Evolutionary conservation across 2,888 invertebrate genomes (phyloP).

Genomic region (Hecatera dysodea): DNA sequence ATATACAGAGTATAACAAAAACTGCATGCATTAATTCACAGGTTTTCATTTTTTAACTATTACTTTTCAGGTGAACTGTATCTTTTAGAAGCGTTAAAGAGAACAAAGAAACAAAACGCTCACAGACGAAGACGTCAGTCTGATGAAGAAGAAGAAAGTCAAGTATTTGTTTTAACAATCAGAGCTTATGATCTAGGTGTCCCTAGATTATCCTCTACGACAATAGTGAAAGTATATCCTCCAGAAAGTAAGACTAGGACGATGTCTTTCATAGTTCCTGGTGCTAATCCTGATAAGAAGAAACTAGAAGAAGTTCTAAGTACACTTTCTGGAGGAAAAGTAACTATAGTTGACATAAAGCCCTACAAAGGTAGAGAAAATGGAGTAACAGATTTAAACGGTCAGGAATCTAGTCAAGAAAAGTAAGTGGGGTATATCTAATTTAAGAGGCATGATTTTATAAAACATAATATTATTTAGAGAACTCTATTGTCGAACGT

Average conservation of each 20-base stretch:
- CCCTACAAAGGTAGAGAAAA: conserved; percentile 91
- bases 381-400: conserved; percentile 89
- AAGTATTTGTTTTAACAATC: conserved; percentile 93
- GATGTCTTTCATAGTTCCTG: conserved; percentile 96
- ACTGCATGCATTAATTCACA: background rate
- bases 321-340: conserved; percentile 95
- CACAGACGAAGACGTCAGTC: conserved; percentile 88
- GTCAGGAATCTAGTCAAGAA: conserved; percentile 90
- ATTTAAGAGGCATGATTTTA: background rate
- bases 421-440: conserved; percentile 78
- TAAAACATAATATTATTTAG: too few species aligned
- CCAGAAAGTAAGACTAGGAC: conserved; percentile 94
- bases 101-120: conserved; percentile 83
- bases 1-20: too few species aligned
- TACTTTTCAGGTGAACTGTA: conserved; percentile 91
- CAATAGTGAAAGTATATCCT: conserved; percentile 94
- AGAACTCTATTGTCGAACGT: background rate
- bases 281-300: conserved; percentile 93
- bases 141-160: conserved; percentile 84
- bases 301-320: conserved; percentile 94
- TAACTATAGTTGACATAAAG: conserved; percentile 94
- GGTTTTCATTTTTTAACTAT: conserved; percentile 2
- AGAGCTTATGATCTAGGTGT: conserved; percentile 96
- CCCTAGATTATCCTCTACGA: conserved; percentile 94
- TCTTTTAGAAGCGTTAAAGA: conserved; percentile 89